These are phyloP conservation scores for Brachymystax lenok DNA, from an alignment of 2,797 vertebrate genomes.

Conservation along the genomic window DNA sequence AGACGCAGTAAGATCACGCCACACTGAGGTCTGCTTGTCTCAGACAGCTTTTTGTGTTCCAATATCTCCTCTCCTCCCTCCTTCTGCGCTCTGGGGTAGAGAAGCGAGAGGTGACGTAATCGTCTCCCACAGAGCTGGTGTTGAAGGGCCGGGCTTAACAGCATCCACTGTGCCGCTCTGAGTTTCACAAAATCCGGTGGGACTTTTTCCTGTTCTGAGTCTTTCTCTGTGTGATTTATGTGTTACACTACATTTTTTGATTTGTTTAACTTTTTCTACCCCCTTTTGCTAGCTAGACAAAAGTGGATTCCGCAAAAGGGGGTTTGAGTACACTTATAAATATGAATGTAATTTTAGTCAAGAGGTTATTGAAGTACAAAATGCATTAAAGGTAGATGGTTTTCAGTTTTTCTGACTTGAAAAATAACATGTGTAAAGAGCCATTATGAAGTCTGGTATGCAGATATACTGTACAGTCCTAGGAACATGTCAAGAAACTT, in stretches of 20 bases:
- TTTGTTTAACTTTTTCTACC: conserved; percentile 62
- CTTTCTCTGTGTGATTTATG: conserved; percentile 53
- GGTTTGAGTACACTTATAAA: conserved; percentile 69
- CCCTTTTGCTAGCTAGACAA: conserved; percentile 66
- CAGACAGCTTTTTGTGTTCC: conserved; percentile 31
- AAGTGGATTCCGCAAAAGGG: conserved; percentile 71
- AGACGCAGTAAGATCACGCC: neutral
- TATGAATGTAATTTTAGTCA: conserved; percentile 86
- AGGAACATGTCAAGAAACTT: conserved; percentile 82
- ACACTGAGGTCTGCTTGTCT: neutral
- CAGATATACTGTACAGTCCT: conserved; percentile 80
- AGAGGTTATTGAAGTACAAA: conserved; percentile 76
- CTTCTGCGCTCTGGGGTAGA: conserved; percentile 50
- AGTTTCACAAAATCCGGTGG: conserved; percentile 66
- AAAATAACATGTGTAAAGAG: conserved; percentile 79
- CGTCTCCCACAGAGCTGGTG: conserved; percentile 58
- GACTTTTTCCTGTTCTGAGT: conserved; percentile 56
- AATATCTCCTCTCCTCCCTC: conserved; percentile 51
- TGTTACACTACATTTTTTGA: conserved; percentile 68
- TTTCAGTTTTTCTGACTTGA: conserved; percentile 71
- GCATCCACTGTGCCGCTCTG: conserved; percentile 65
- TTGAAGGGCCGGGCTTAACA: conserved; percentile 63
- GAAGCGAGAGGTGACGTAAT: conserved; percentile 49
- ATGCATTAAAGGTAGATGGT: conserved; percentile 76
- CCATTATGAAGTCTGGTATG: conserved; percentile 79